Evolutionary conservation across 1,140 invertebrate genomes (phyloP), one percentile per base, ranked within the genome.

Genomic region (Penaeus japonicus): DNA sequence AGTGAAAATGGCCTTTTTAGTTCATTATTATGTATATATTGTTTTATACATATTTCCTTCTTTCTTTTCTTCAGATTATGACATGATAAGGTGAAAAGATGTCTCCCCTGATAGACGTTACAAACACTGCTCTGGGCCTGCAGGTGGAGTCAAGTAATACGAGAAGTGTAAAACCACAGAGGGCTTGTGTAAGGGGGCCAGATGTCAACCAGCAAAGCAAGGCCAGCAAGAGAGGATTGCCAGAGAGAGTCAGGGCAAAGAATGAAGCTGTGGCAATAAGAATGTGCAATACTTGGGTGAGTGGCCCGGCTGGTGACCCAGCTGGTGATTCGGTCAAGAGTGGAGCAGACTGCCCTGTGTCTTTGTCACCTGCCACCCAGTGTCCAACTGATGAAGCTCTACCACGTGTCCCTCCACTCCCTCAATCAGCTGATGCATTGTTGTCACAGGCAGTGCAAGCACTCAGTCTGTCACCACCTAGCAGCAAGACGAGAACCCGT

Each of bases 51-150:
- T 12, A 47, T 47, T 12, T 47, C n/a, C n/a, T 47, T 47, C 15
- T 24, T 32, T 3, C 65, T n/a, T 24, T 24, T 17, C 65, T 73
- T 27, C n/a, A 30, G 70, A 73, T 73, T 73, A 30, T 27, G 27
- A 73, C 24, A 47, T 47, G 47, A 47, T 47, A 47, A 47, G 47
- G 47, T 47, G 47, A 47, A 47, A 88, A 70, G 53, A 88, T 88
- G 87, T 84, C 87, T 55, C 87, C 87, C 15, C 87, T 88, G 24
- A 77, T 83, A 77, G 87, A 88, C 27, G 80, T 88, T 35, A 88
- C 80, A 57, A 88, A 84, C 55, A 77, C 80, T 24, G 59, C 81
- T 78, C 65, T 77, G 27, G 35, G 24, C 30, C 87, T 27, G 20
- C 27, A 59, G 32, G 77, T 30, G 53, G 18, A 24, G 30, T 88